Evolutionary conservation across 2,888 invertebrate genomes (phyloP), one percentile per base, ranked within the genome.

Genomic region (Parochlus steinenii): DNA sequence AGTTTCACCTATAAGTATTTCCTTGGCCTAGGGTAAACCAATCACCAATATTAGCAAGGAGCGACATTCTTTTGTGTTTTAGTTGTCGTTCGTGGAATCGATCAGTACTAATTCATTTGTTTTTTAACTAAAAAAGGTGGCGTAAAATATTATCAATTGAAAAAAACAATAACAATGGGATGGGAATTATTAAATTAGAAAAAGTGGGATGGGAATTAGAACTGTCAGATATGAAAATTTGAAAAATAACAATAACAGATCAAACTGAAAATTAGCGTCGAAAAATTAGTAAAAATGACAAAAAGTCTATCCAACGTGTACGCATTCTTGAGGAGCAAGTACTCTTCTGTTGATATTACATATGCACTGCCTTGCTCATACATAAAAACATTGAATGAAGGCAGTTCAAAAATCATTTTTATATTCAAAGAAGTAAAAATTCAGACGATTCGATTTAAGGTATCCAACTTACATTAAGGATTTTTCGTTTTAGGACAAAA

Each of bases 21-120:
- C 44, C 54, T n/a, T 56, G 55, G 1, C 51, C 49, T 22, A 59
- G 44, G 38, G 48, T 51, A 39, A 59, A 55, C 59, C 59, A 59
- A 40, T 59, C 58, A 4, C 56, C 58, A 1, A 55, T 56, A 43
- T 59, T 55, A 29, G 54, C 55, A 52, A 57, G 52, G 19, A 55
- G 49, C 22, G 55, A 53, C 55, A 57, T 55, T 42, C 44, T 49
- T n/a, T n/a, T n/a, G n/a, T n/a, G n/a, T n/a, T n/a, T n/a, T n/a
- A n/a, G n/a, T n/a, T n/a, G n/a, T n/a, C n/a, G n/a, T n/a, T n/a
- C n/a, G n/a, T n/a, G n/a, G n/a, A n/a, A n/a, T n/a, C n/a, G n/a
- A n/a, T n/a, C n/a, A n/a, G n/a, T n/a, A n/a, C n/a, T n/a, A n/a
- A n/a, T n/a, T n/a, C n/a, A n/a, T n/a, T n/a, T n/a, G n/a, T n/a